Percentiles rank a stretch among this genome's conserved stretches.
Conservation (phyloP, 2,888 invertebrate genomes). For the Terebella lapidaria region DNA sequence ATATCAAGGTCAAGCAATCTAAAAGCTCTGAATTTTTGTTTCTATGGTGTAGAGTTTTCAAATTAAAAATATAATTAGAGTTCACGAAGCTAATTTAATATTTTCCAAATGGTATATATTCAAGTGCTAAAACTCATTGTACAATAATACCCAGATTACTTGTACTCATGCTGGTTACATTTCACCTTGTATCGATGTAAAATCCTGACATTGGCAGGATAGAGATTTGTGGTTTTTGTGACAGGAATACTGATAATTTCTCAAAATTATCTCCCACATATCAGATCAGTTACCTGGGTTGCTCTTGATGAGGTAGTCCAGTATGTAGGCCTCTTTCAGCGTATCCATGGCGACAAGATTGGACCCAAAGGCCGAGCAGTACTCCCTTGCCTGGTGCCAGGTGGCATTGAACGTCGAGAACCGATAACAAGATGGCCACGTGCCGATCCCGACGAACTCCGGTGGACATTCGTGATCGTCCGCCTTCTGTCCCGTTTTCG, state of each 20-base stretch:
- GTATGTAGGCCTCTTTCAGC: slow-evolving; percentile 36
- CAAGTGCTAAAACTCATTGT: no score
- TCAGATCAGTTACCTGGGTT: slow-evolving; percentile 28
- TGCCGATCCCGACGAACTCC: slow-evolving; percentile 33
- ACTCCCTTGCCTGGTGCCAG: slow-evolving; percentile 41
- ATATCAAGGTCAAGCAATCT: no score
- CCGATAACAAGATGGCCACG: slow-evolving; percentile 37
- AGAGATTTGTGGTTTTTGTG: no score
- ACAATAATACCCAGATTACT: no score
- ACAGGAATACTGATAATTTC: background rate
- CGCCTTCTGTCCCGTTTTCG: background rate
- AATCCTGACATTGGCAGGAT: no score
- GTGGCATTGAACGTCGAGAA: slow-evolving; percentile 38
- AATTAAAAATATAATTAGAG: no score
- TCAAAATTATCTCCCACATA: background rate
- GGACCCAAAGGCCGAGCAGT: slow-evolving; percentile 38
- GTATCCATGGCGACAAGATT: slow-evolving; percentile 35
- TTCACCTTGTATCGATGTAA: no score
- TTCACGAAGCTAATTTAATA: no score
- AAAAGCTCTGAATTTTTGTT: no score
- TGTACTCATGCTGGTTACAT: no score
- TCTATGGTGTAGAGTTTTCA: no score
- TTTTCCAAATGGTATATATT: no score
- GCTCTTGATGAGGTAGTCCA: slow-evolving; percentile 39
- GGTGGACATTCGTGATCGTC: slow-evolving; percentile 27